Conservation (phyloP, 2,113 vertebrate genomes). For the Tragelaphus scriptus region DNA sequence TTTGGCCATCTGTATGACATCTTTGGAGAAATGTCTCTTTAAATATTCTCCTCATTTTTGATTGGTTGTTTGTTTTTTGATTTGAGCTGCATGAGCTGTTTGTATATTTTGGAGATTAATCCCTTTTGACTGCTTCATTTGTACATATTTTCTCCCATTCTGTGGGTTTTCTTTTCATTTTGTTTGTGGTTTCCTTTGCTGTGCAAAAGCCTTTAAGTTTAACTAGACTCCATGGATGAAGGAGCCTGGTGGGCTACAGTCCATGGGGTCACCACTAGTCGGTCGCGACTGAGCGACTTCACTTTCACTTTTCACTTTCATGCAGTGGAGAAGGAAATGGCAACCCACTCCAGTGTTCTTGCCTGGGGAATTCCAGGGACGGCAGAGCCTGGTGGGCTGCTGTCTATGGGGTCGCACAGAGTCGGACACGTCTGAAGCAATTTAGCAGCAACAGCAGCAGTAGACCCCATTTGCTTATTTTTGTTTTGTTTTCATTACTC, state of each 20-base stretch:
- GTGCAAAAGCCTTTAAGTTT: not conserved
- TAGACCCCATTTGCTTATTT: too few relatives aligned
- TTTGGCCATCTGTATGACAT: not conserved
- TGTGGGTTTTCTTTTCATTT: not conserved
- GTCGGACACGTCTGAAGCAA: too few relatives aligned
- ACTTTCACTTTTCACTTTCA: too few relatives aligned
- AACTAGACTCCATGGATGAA: not conserved
- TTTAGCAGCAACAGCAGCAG: too few relatives aligned
- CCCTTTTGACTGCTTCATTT: not conserved
- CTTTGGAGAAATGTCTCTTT: not conserved
- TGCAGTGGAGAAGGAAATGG: too few relatives aligned
- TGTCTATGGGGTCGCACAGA: too few relatives aligned
- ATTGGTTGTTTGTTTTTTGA: not conserved
- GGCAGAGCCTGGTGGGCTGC: too few relatives aligned
- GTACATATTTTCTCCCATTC: not conserved
- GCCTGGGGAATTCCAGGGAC: too few relatives aligned
- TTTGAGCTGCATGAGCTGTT: not conserved
- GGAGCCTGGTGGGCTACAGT: too few relatives aligned
- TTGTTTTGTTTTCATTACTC: not conserved
- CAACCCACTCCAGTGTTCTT: too few relatives aligned
- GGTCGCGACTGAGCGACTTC: too few relatives aligned
- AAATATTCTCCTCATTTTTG: not conserved
- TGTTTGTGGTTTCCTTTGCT: not conserved
- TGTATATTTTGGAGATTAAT: not conserved
- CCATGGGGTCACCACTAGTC: too few relatives aligned